phyloP scores from a whole-genome alignment of 2,888 invertebrate species.

The Agrilus mali region DNA sequence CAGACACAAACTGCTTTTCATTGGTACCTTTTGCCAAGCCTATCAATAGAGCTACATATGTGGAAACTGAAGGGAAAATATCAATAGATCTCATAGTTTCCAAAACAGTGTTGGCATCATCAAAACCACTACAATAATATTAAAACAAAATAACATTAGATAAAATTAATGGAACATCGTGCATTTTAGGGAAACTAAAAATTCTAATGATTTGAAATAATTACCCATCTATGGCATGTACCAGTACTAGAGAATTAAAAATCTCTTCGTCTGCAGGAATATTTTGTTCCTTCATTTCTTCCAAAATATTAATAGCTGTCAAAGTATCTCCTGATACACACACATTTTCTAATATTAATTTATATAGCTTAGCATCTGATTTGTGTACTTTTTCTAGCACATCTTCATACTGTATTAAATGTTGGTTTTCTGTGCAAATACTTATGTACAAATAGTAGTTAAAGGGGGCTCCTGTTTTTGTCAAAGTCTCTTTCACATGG shows the following conservation, averaged over 20 bases:
- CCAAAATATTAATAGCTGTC: slow-evolving; percentile 43
- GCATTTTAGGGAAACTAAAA: no score
- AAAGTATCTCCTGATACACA: slow-evolving; percentile 45
- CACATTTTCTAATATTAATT: slow-evolving; percentile 42
- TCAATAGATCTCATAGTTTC: slow-evolving; percentile 45
- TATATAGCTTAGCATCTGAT: slow-evolving; percentile 41
- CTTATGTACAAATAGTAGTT: slow-evolving; percentile 43
- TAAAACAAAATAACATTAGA: no score
- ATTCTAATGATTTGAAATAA: no score
- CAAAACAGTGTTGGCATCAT: slow-evolving; percentile 37
- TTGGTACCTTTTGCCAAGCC: slow-evolving; percentile 39
- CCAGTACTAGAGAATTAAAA: slow-evolving; percentile 47
- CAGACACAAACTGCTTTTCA: slow-evolving; percentile 24
- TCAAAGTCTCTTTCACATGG: slow-evolving; percentile 41
- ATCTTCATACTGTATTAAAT: slow-evolving; percentile 31
- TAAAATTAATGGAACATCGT: no score
- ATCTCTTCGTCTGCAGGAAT: slow-evolving; percentile 43
- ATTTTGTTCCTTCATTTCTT: slow-evolving; percentile 44
- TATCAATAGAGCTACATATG: slow-evolving; percentile 37
- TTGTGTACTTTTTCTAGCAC: slow-evolving; percentile 38
- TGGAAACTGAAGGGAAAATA: slow-evolving; percentile 35
- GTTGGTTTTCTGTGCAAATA: slow-evolving; percentile 45
- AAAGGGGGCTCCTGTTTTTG: slow-evolving; percentile 33
- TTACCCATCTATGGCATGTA: slow-evolving; percentile 44
- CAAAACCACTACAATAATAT: slow-evolving; percentile 22